phyloP scores from a whole-genome alignment of 2,888 invertebrate species.

The Drosophila dives region DNA sequence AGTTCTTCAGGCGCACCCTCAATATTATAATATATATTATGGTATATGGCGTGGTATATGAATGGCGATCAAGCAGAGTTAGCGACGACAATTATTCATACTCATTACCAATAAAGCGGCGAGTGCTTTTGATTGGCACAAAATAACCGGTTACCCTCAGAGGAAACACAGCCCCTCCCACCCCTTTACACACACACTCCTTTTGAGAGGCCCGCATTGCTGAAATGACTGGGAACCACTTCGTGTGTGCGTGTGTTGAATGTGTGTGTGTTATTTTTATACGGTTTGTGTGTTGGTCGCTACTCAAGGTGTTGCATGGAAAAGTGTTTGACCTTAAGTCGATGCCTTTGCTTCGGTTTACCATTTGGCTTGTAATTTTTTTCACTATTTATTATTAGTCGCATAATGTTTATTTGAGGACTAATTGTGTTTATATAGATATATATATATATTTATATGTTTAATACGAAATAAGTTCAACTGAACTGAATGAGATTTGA shows the following conservation, averaged over 20 bases:
- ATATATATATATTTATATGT: slow-evolving; percentile 17
- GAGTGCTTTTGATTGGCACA: slow-evolving; percentile 31
- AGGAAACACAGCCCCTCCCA: background rate
- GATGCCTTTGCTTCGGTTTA: slow-evolving; percentile 43
- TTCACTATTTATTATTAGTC: slow-evolving; percentile 55
- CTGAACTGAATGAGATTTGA: slow-evolving; percentile 20
- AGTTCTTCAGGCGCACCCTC: slow-evolving; percentile 20
- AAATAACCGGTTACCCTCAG: slow-evolving; percentile 62
- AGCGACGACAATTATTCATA: slow-evolving; percentile 46
- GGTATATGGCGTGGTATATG: background rate
- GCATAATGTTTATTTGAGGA: slow-evolving; percentile 23
- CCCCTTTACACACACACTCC: background rate
- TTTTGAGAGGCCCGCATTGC: slow-evolving; percentile 24
- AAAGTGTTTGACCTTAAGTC: slow-evolving; percentile 69
- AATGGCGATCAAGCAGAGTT: slow-evolving; percentile 22
- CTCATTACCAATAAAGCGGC: slow-evolving; percentile 49
- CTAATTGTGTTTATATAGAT: background rate
- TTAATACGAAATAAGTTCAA: slow-evolving; percentile 32
- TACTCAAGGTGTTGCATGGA: slow-evolving; percentile 76
- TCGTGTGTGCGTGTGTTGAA: slow-evolving; percentile 11
- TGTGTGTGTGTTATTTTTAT: slow-evolving; percentile 17
- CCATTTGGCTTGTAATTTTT: slow-evolving; percentile 61
- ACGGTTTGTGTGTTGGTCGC: slow-evolving; percentile 24
- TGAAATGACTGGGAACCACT: slow-evolving; percentile 36
- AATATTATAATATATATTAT: slow-evolving; percentile 6